phyloP scores from a whole-genome alignment of 2,888 invertebrate genomes.

The Mythimna ferrago region DNA sequence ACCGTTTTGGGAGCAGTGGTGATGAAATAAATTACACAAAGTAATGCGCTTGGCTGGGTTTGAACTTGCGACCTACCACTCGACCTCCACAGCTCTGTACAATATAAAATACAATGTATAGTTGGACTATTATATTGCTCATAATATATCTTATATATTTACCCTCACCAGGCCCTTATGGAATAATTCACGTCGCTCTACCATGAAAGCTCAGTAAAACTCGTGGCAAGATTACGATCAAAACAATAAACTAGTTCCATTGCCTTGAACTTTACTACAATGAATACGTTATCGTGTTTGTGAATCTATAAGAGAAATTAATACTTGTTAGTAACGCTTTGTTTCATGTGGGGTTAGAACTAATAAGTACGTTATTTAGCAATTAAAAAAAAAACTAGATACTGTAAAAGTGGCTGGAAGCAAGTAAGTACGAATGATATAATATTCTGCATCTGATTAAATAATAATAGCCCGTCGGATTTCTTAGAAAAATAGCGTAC shows the following conservation, averaged over 20 bases:
- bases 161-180: neutral
- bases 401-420: neutral
- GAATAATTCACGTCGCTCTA: constrained; percentile 24
- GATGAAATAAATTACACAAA: too few relatives aligned
- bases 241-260: constrained; percentile 41
- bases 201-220: constrained; percentile 33
- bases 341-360: too few relatives aligned
- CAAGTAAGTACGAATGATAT: neutral
- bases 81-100: too few relatives aligned
- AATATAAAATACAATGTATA: too few relatives aligned
- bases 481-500: constrained; percentile 24
- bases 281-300: constrained; percentile 39
- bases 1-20: too few relatives aligned
- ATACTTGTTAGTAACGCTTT: constrained; percentile 9
- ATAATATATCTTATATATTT: neutral
- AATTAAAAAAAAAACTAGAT: too few relatives aligned
- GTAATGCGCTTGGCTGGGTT: too few relatives aligned
- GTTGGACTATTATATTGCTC: neutral
- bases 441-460: neutral
- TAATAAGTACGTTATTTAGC: too few relatives aligned
- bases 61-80: too few relatives aligned
- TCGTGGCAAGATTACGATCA: constrained; percentile 40
- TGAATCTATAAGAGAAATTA: constrained; percentile 29
- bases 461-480: constrained; percentile 2
- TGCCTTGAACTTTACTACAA: constrained; percentile 44